A percentile compares a stretch with the other conserved stretches of the same genome.
Conservation (phyloP, 2,113 vertebrate species). For the Todiramphus chloris region DNA sequence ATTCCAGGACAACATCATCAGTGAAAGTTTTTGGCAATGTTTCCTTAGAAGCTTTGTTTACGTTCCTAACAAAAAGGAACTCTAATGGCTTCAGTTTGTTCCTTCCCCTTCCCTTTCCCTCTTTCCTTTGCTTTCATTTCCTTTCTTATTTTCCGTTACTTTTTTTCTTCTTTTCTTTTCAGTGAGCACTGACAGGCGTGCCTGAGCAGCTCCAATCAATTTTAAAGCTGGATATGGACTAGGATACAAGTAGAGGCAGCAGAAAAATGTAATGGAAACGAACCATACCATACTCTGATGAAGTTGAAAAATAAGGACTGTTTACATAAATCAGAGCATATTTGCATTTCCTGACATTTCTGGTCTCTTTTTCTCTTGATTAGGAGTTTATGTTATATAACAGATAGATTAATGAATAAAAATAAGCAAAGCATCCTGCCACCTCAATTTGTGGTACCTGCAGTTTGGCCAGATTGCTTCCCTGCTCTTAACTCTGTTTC, state of each 20-base stretch:
- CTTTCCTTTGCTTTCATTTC: neutral
- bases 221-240: neutral
- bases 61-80: neutral
- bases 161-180: neutral
- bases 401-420: neutral
- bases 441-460: neutral
- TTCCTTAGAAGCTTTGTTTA: neutral
- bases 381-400: neutral
- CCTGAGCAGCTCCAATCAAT: neutral
- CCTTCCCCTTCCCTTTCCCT: neutral
- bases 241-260: neutral
- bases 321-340: neutral
- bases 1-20: neutral
- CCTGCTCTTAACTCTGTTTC: neutral
- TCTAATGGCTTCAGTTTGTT: neutral
- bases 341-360: conserved; percentile 39
- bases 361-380: neutral
- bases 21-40: neutral
- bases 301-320: conserved; percentile 2
- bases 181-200: neutral
- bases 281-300: neutral
- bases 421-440: neutral
- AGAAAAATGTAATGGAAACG: neutral
- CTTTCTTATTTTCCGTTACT: neutral
- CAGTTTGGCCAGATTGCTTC: neutral